Conservation (phyloP, 2,113 vertebrate genomes). For the Misgurnus mizolepis region DNA sequence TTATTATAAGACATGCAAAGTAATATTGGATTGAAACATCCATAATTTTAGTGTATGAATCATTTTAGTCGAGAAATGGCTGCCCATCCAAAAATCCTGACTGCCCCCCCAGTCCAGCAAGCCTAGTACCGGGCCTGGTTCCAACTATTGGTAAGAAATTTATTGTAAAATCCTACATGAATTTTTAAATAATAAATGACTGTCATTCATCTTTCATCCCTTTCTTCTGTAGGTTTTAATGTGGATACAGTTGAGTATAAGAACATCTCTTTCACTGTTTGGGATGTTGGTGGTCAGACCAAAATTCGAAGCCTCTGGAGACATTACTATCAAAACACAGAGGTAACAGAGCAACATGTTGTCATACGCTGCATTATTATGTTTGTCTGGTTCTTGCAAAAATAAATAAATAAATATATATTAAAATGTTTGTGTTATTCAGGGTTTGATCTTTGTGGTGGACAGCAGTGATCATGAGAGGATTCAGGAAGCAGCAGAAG, state of each 20-base stretch:
- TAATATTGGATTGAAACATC: too few relatives aligned
- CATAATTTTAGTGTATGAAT: too few relatives aligned
- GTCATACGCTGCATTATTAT: not conserved
- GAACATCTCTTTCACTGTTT: slow-evolving; percentile 91
- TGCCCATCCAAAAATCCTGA: too few relatives aligned
- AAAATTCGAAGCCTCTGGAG: slow-evolving; percentile 88
- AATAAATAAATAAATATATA: too few relatives aligned
- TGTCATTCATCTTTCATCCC: too few relatives aligned
- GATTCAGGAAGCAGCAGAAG: slow-evolving; percentile 74
- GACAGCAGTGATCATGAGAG: slow-evolving; percentile 87
- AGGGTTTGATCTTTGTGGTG: slow-evolving; percentile 97
- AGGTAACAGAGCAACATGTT: slow-evolving; percentile 68
- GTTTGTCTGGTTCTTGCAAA: not conserved
- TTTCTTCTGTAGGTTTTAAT: slow-evolving; percentile 79
- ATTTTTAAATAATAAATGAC: not conserved
- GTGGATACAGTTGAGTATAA: slow-evolving; percentile 92
- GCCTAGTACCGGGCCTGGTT: too few relatives aligned
- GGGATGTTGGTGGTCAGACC: slow-evolving; percentile 91
- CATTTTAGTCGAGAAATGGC: too few relatives aligned
- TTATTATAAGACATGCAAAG: too few relatives aligned
- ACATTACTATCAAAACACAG: slow-evolving; percentile 90
- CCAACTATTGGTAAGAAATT: slow-evolving; percentile 78
- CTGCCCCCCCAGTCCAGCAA: too few relatives aligned
- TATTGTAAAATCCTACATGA: not conserved
- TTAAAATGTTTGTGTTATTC: not conserved